phyloP scores from a whole-genome alignment of 2,113 vertebrate species.

The Nicator chloris region DNA sequence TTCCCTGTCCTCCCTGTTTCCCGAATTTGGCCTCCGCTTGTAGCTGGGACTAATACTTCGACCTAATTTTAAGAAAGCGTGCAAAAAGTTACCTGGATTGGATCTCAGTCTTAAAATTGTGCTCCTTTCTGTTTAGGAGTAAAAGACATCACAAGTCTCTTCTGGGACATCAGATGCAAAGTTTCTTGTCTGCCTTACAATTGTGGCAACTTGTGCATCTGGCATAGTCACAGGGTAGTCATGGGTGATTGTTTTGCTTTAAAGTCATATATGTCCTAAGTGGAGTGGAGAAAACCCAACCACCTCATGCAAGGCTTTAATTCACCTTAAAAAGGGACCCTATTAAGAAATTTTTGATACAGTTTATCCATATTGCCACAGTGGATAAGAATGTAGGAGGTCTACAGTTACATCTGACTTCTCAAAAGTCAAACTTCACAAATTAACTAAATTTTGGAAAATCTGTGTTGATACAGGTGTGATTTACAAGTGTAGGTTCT shows the following conservation, averaged over 20 bases:
- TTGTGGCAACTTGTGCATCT: neutral
- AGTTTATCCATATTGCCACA: neutral
- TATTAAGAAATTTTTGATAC: neutral
- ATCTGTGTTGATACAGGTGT: neutral
- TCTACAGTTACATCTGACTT: neutral
- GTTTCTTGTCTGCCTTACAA: neutral
- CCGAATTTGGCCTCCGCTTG: neutral
- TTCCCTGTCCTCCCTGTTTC: neutral
- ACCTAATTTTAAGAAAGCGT: neutral
- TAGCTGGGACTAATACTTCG: neutral
- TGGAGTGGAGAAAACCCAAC: fast-evolving
- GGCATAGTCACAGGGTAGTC: neutral
- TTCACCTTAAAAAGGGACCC: neutral
- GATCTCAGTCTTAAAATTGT: neutral
- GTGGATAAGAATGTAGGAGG: neutral
- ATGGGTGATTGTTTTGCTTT: neutral
- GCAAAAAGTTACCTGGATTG: neutral
- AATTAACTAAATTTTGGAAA: neutral
- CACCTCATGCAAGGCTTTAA: neutral
- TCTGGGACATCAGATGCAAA: neutral
- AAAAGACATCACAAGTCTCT: neutral
- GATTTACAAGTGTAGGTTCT: neutral
- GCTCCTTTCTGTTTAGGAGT: neutral
- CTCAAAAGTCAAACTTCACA: neutral
- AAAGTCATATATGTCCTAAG: neutral